Conservation (phyloP, 1,140 invertebrate species). For the Physella acuta region DNA sequence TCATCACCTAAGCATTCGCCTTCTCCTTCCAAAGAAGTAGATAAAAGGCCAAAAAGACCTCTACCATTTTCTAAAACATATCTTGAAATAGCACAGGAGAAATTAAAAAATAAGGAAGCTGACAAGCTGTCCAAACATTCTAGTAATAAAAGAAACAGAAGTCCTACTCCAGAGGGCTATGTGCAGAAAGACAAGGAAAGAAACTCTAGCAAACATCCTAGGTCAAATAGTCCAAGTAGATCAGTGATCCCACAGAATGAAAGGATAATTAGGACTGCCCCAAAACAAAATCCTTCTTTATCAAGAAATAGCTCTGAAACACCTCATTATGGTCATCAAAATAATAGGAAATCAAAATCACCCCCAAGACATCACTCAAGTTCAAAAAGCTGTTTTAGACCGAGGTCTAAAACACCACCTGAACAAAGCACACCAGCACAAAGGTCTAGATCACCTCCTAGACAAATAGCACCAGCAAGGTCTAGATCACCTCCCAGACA, state of each 20-base stretch:
- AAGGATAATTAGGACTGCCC: too few species aligned
- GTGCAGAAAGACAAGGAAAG: not conserved
- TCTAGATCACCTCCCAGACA: not conserved
- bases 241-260: not conserved
- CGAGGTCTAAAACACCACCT: not conserved
- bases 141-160: not conserved
- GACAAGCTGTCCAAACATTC: not conserved
- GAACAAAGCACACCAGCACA: not conserved
- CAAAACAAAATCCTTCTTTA: too few species aligned
- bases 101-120: not conserved
- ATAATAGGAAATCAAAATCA: not conserved
- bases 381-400: not conserved
- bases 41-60: not conserved
- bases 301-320: too few species aligned
- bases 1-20: constrained; percentile 7
- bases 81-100: not conserved
- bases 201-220: not conserved
- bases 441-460: not conserved
- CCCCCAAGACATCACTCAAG: not conserved
- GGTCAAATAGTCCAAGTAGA: not conserved
- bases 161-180: not conserved
- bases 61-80: constrained; percentile 14
- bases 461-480: not conserved
- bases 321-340: not conserved
- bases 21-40: not conserved